These are phyloP conservation scores for Tiaroga cobitis DNA, from an alignment of 2,797 vertebrate genomes.

Conservation along the genomic window DNA sequence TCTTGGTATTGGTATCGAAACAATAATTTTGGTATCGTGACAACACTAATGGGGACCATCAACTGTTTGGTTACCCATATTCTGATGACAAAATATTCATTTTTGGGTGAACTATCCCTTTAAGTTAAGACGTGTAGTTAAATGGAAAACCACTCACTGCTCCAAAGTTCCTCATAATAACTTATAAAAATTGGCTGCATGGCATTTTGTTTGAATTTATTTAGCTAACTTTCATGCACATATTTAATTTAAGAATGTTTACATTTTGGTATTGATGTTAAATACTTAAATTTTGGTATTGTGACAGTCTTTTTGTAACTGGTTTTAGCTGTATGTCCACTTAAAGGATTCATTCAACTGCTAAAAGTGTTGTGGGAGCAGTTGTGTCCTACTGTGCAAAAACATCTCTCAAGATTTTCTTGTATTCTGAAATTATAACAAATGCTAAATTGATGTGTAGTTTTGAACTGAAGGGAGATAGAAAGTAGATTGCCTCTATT, in stretches of 20 bases:
- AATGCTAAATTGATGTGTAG: background rate
- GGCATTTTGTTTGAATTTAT: background rate
- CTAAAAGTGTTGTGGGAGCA: background rate
- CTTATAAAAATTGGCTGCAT: no score
- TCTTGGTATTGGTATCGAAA: no score
- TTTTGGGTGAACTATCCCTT: background rate
- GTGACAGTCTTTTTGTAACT: background rate
- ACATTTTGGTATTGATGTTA: background rate
- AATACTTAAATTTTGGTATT: background rate
- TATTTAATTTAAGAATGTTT: background rate
- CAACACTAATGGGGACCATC: no score
- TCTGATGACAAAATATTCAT: no score
- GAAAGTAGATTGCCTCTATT: background rate
- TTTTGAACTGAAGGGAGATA: background rate
- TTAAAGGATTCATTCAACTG: background rate
- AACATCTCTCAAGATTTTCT: background rate
- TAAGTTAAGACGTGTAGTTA: background rate
- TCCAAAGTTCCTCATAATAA: background rate
- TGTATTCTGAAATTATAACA: background rate
- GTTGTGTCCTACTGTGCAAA: background rate
- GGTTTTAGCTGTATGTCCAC: no score
- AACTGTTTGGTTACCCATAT: no score
- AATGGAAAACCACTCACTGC: background rate
- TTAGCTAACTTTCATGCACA: background rate
- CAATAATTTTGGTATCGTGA: no score